Evolutionary conservation across 2,888 invertebrate species (phyloP), one percentile per base, ranked within the genome.

Genomic region (Heteromyza rotundicornis): DNA sequence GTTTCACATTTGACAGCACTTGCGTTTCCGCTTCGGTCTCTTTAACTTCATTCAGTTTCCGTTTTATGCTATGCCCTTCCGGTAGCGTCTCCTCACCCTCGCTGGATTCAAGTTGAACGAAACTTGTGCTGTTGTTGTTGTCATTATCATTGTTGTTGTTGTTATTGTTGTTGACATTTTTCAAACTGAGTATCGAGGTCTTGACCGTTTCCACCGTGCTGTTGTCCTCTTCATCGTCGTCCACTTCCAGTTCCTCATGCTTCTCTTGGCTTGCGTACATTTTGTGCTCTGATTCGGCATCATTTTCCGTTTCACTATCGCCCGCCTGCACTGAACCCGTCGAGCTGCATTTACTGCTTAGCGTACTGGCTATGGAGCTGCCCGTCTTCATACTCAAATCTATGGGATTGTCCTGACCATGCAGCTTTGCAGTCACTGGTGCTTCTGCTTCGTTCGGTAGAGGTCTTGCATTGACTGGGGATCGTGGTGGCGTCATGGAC

Each of bases 361-460:
- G 62, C n/a, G 78, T 75, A 59, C 80, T 76, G 56, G 32, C 85
- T 62, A 65, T 58, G 17, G 72, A 76, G 49, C 89, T 89, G 20
- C 86, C 86, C 0, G 89, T 86, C 74, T 89, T 91, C 84, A 92
- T 90, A 36, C 92, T 92, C 66, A 93, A 82, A 77, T 93, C 93
- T 80, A 93, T 92, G 1, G 93, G 93, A 76, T 90, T 89, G 68
- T 92, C 92, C 0, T 84, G 85, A 12, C 58, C 57, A 24, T 57
- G 58, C 55, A 84, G 16, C 1, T 50, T 40, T 7, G 23, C 22
- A n/a, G 49, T 10, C 24, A 40, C 8, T 22, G 50, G n/a, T 56
- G 65, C 1, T 32, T 54, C 10, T 40, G 47, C 36, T 53, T 7
- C 82, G 5, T 84, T 76, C 70, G 85, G 82, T 17, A 84, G 80